These are phyloP conservation scores for Polypedilum pembai DNA, from an alignment of 1,140 invertebrate species.

Conservation along the genomic window DNA sequence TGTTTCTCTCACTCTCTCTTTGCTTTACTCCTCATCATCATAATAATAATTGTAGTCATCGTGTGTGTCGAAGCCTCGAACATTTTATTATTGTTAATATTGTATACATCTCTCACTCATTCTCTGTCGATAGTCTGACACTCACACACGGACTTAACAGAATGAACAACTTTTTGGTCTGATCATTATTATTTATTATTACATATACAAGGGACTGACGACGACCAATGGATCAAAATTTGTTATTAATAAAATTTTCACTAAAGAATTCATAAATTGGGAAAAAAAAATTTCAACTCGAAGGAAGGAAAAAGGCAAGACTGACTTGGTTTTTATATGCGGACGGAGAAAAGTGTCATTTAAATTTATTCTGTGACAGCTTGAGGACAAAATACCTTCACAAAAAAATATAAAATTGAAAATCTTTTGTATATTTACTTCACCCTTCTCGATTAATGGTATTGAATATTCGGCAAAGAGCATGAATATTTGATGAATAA, in stretches of 20 bases:
- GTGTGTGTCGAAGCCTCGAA: too few species aligned
- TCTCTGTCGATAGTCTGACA: background rate
- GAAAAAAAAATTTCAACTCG: background rate
- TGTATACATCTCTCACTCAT: background rate
- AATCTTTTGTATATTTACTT: slow-evolving; percentile 10
- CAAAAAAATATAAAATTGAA: background rate
- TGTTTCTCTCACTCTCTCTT: background rate
- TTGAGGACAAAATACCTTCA: slow-evolving; percentile 12
- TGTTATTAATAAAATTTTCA: slow-evolving; percentile 3
- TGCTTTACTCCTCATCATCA: background rate
- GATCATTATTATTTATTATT: background rate
- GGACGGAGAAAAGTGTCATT: background rate
- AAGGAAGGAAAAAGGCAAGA: background rate
- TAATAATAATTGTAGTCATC: too few species aligned
- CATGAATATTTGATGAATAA: slow-evolving; percentile 19
- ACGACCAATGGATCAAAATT: background rate
- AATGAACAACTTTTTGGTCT: background rate
- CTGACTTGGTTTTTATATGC: too few species aligned
- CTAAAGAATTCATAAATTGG: slow-evolving; percentile 1
- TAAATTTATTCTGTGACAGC: slow-evolving; percentile 18
- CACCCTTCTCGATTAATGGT: slow-evolving; percentile 16
- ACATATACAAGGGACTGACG: background rate
- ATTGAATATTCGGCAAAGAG: slow-evolving; percentile 12
- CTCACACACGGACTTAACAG: background rate
- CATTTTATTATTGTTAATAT: background rate